phyloP scores from a whole-genome alignment of 2,113 vertebrate species.

The Hucho hucho region DNA sequence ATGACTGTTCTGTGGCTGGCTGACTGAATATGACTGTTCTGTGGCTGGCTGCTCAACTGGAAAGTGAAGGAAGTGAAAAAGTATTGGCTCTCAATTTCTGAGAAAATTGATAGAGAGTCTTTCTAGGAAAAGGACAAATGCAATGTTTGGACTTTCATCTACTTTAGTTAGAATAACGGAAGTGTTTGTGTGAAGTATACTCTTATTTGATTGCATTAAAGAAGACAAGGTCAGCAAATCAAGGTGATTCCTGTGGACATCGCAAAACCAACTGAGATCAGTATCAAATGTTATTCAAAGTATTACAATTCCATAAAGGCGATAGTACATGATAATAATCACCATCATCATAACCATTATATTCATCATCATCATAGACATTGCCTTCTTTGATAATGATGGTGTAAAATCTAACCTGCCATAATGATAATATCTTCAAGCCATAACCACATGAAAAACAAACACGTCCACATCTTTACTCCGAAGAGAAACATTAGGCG shows the following conservation, averaged over 20 bases:
- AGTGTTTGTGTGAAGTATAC: not conserved
- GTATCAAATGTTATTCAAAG: not conserved
- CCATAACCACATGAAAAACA: conserved; percentile 48
- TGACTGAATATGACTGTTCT: not conserved
- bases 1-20: no score
- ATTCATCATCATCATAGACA: conserved; percentile 44
- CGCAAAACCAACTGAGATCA: not conserved
- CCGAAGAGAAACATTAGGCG: not conserved
- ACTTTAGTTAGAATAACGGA: not conserved
- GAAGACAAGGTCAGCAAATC: conserved; percentile 3
- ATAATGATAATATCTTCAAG: conserved; percentile 52
- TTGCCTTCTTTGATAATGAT: conserved; percentile 58
- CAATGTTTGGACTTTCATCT: not conserved
- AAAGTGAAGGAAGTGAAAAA: not conserved
- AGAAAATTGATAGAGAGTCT: no score
- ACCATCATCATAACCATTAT: conserved; percentile 23
- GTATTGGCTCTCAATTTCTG: not conserved
- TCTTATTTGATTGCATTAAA: not conserved
- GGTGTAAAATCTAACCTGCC: conserved; percentile 48
- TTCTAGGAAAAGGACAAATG: not conserved
- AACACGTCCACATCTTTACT: conserved; percentile 27
- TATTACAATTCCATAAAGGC: not conserved
- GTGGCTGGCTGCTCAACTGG: not conserved
- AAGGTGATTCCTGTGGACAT: not conserved
- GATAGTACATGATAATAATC: conserved; percentile 23